Percentiles rank a stretch among this genome's conserved stretches.
phyloP scores from a whole-genome alignment of 2,888 invertebrate species.

The Halictus quadricinctus region DNA sequence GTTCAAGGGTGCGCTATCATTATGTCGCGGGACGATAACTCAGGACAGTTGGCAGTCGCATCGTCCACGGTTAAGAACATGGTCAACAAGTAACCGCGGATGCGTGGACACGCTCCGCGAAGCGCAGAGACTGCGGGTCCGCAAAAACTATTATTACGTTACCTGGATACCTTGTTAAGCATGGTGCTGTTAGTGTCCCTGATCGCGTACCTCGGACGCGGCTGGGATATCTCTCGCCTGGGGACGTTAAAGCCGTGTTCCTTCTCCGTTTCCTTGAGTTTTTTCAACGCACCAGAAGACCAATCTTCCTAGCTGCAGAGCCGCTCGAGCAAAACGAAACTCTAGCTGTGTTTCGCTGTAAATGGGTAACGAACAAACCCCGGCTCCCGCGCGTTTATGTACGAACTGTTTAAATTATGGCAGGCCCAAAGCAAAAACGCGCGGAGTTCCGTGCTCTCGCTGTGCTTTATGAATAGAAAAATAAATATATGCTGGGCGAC shows the following conservation, averaged over 20 bases:
- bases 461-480: not conserved
- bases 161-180: slow-evolving; percentile 62
- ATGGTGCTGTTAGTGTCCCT: slow-evolving; percentile 30
- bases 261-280: slow-evolving; percentile 7
- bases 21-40: slow-evolving; percentile 73
- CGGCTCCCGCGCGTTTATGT: not conserved
- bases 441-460: not conserved
- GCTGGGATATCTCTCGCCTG: slow-evolving; percentile 27
- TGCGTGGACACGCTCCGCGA: slow-evolving; percentile 69
- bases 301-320: not conserved
- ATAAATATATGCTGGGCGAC: not conserved
- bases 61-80: slow-evolving; percentile 63
- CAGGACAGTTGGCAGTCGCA: slow-evolving; percentile 62
- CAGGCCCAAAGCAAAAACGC: not conserved
- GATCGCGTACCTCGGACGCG: slow-evolving; percentile 28
- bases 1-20: not conserved
- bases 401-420: not conserved
- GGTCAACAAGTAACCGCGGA: slow-evolving; percentile 76
- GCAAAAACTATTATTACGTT: slow-evolving; percentile 71
- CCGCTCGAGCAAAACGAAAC: not conserved
- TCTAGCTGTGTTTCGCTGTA: not conserved
- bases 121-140: slow-evolving; percentile 57
- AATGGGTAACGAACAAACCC: slow-evolving; percentile 1
- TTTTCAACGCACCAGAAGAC: slow-evolving; percentile 3
- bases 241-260: slow-evolving; percentile 22